Base-by-base conservation (phyloP, 2,113 vertebrate genomes). In the Poeciliopsis turrubarensis region DNA sequence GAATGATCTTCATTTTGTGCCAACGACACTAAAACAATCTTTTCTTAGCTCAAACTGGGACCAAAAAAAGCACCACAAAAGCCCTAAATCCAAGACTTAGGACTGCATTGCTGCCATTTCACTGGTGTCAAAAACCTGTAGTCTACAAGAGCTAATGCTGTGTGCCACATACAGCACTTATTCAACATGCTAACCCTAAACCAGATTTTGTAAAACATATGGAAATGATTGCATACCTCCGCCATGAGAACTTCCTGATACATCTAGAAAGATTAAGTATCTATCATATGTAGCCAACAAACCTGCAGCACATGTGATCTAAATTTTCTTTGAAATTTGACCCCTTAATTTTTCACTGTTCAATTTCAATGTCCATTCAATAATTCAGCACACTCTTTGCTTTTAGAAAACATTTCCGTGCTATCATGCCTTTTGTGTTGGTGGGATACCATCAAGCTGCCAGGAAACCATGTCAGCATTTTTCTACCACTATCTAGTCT, bases 371-470 rank as follows among this genome's bases (percentile, higher is more conserved):
- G 62, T 76, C 82, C 19, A 14, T 70, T 92, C 32, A 90, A 91
- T 90, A 86, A 90, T 89, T 88, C 78, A 92, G 60, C 72, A 31
- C 69, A 27, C 70, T 63, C 60, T 74, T 87, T 31, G 65, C 84
- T 89, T 90, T 86, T 63, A 80, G 73, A 26, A 70, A 82, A 64
- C 65, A 69, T 77, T 63, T 69, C 30, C 2, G 7, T 70, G 65
- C 68, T 80, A 75, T 83, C 51, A 25, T 63, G 80, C 8, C 79
- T 71, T 57, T 72, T 65, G 66, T 82, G 75, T 81, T 82, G 80
- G 71, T 65, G 51, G 70, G 70, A 86, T 60, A 64, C 27, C 1
- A 2, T 29, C 25, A 57, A 12, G 72, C 70, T 11, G 68, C 62
- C 41, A 30, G 27, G 26, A 67, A 77, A 82, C 65, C 31, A 69